These are phyloP conservation scores for Vanessa cardui DNA, from an alignment of 2,888 invertebrate genomes.

Conservation along the genomic window DNA sequence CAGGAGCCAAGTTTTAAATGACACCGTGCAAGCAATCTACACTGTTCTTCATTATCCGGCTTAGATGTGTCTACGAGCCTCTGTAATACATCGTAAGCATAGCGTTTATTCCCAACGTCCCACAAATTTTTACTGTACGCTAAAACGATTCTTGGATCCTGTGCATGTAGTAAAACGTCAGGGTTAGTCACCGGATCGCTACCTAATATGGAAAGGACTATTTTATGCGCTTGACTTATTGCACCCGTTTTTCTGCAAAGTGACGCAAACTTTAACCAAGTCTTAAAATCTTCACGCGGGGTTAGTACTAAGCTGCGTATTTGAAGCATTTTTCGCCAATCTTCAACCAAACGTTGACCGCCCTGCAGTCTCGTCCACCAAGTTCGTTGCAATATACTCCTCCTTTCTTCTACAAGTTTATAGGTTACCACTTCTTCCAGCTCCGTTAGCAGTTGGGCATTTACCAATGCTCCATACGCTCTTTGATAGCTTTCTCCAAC, in stretches of 20 bases:
- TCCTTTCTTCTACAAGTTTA: slow-evolving; percentile 95
- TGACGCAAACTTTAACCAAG: slow-evolving; percentile 99
- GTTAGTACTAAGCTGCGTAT: slow-evolving; percentile 95
- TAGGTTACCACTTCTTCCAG: slow-evolving; percentile 99
- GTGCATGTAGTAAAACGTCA: slow-evolving; percentile 87
- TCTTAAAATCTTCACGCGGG: slow-evolving; percentile 96
- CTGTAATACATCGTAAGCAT: slow-evolving; percentile 90
- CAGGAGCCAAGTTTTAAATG: slow-evolving; percentile 97
- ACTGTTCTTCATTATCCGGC: slow-evolving; percentile 80
- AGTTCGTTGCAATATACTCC: slow-evolving; percentile 89
- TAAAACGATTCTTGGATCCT: slow-evolving; percentile 93
- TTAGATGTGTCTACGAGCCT: slow-evolving; percentile 86
- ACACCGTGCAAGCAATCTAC: slow-evolving; percentile 88
- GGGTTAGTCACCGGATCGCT: slow-evolving; percentile 89
- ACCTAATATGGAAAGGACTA: slow-evolving; percentile 92
- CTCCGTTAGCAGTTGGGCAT: slow-evolving; percentile 98
- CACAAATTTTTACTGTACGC: slow-evolving; percentile 98
- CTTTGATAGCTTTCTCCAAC: slow-evolving; percentile 97
- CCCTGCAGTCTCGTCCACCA: slow-evolving; percentile 98
- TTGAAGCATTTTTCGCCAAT: slow-evolving; percentile 98
- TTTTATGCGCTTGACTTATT: slow-evolving; percentile 94
- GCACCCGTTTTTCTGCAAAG: slow-evolving; percentile 96
- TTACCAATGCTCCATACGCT: slow-evolving; percentile 97
- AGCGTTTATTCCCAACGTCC: slow-evolving; percentile 89
- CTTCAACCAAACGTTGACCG: slow-evolving; percentile 97